phyloP scores from a whole-genome alignment of 2,888 invertebrate genomes.

The Epiblema foenella region DNA sequence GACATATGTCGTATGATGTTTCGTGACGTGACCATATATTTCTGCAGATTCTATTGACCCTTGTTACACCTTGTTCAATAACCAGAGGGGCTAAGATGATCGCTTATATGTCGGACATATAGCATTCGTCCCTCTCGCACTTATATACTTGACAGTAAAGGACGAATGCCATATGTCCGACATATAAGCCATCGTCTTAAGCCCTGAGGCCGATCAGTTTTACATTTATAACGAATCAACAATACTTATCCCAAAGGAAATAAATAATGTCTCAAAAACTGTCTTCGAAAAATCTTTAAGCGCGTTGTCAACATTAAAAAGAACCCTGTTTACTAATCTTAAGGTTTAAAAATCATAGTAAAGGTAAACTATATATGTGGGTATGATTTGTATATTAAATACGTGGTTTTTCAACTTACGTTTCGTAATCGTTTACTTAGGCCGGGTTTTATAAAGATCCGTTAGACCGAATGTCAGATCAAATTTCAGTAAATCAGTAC shows the following conservation, averaged over 20 bases:
- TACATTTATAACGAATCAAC: background rate
- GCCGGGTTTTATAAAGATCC: too few relatives aligned
- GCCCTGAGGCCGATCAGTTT: background rate
- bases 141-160: too few relatives aligned
- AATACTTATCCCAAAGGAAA: background rate
- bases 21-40: background rate
- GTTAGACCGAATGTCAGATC: too few relatives aligned
- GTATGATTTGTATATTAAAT: background rate
- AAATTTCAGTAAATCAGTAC: too few relatives aligned
- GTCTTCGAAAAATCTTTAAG: background rate
- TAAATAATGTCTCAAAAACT: background rate
- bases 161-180: too few relatives aligned
- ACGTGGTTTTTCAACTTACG: background rate
- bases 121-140: too few relatives aligned
- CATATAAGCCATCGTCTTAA: too few relatives aligned
- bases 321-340: constrained; percentile 26
- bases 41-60: background rate
- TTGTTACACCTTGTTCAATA: too few relatives aligned
- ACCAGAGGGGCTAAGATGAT: too few relatives aligned
- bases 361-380: background rate
- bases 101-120: too few relatives aligned
- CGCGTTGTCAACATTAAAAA: background rate
- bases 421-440: too few relatives aligned
- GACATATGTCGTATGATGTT: background rate
- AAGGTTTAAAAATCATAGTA: background rate